Conservation (phyloP, 2,113 vertebrate species). For the Tupaia tana region DNA sequence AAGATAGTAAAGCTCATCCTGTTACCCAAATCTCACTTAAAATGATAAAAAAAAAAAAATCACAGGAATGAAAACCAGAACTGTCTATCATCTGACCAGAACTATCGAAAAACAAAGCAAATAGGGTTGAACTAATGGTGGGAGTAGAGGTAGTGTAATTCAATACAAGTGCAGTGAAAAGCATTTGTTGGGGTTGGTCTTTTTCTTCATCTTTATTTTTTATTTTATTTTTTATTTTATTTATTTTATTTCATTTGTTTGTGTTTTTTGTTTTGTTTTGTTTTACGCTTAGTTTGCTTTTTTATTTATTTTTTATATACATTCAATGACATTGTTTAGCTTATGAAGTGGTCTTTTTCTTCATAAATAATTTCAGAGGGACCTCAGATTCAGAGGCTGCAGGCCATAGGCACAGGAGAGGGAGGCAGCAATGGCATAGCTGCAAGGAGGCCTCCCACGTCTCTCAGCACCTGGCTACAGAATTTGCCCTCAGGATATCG, state of each 20-base stretch:
- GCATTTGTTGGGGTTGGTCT: background rate
- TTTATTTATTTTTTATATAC: too few species aligned
- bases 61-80: background rate
- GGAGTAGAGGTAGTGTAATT: background rate
- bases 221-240: too few species aligned
- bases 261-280: too few species aligned
- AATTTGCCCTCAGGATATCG: background rate
- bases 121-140: background rate
- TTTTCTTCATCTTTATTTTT: background rate
- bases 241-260: too few species aligned
- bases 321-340: too few species aligned
- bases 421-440: background rate
- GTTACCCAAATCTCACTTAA: background rate
- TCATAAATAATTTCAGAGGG: background rate
- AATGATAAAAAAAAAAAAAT: background rate
- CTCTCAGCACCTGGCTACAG: background rate
- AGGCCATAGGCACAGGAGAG: background rate
- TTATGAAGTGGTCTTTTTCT: background rate
- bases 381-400: background rate
- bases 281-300: too few species aligned
- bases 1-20: background rate
- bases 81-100: background rate
- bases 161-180: background rate
- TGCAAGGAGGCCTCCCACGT: background rate
- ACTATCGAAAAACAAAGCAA: constrained; percentile 5